Conservation (phyloP, 2,888 invertebrate genomes). For the Cordilura impudica region DNA sequence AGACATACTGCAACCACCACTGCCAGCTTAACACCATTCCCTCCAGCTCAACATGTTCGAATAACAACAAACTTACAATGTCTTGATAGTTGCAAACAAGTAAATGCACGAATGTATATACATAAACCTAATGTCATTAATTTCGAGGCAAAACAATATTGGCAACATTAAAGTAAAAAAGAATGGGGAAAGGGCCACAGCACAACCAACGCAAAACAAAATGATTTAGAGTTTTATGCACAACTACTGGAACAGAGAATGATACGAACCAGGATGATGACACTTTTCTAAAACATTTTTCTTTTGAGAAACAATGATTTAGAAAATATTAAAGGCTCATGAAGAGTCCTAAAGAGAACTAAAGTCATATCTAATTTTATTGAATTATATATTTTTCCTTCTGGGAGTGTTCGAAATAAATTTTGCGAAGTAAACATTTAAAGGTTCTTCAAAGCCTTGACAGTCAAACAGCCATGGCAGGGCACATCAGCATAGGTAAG, state of each 20-base stretch:
- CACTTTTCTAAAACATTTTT: background rate
- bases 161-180: slow-evolving; percentile 11
- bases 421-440: too few relatives aligned
- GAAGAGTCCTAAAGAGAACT: too few relatives aligned
- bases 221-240: background rate
- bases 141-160: slow-evolving; percentile 48
- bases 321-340: too few relatives aligned
- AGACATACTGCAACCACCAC: slow-evolving; percentile 11
- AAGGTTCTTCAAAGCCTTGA: too few relatives aligned
- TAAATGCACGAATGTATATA: too few relatives aligned
- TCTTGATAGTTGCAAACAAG: background rate
- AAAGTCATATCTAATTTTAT: too few relatives aligned
- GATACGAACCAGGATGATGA: background rate
- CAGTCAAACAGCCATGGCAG: too few relatives aligned
- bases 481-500: too few relatives aligned
- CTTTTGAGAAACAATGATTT: background rate
- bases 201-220: background rate
- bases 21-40: background rate
- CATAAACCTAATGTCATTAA: slow-evolving; percentile 58
- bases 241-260: background rate
- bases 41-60: background rate
- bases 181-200: background rate
- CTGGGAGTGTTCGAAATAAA: too few relatives aligned
- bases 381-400: too few relatives aligned
- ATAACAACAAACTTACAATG: slow-evolving; percentile 8